Evolutionary conservation across 2,888 invertebrate species (phyloP), one percentile per base, ranked within the genome.

Genomic region (Saturnia japonica): DNA sequence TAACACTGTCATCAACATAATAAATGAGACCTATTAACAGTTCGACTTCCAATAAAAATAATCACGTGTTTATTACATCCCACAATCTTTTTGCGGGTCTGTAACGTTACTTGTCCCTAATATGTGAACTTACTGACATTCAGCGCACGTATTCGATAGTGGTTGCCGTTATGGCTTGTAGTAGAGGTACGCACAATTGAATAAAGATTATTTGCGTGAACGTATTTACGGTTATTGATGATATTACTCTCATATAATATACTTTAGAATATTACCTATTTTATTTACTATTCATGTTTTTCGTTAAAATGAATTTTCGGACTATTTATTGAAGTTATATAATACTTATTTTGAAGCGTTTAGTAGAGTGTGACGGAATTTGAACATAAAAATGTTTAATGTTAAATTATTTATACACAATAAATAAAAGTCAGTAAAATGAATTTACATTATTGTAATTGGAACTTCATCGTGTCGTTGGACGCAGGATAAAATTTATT

Each of bases 131-230:
- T 34, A 64, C 64, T 11, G 73, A 78, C 76, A 84, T 86, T 88
- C 88, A 72, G 73, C 70, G 74, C 89, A 90, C 90, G 89, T 88
- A 81, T 74, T 73, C 73, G 78, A 84, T 81, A 85, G 85, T 82
- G 82, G 81, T 85, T 76, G 84, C 85, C 82, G 84, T 88, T 88
- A 86, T 85, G 82, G 86, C 75, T 77, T 80, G 78, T 80, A 78
- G 81, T 80, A 74, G 75, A 67, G 16, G 80, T 76, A 76, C 78
- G 82, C 80, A 79, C 87, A 88, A 89, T 89, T 90, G 90, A 88
- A 90, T 89, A 87, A 89, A 85, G 85, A 89, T 84, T 88, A 81
- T 84, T 80, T 82, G 79, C 79, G 75, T 73, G 77, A 81, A 79
- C 79, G 77, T 73, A 71, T 72, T 72, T 73, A 67, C 47, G 54